Base-by-base conservation (phyloP, 1,140 invertebrate genomes). In the Cyphomyrmex costatus region DNA sequence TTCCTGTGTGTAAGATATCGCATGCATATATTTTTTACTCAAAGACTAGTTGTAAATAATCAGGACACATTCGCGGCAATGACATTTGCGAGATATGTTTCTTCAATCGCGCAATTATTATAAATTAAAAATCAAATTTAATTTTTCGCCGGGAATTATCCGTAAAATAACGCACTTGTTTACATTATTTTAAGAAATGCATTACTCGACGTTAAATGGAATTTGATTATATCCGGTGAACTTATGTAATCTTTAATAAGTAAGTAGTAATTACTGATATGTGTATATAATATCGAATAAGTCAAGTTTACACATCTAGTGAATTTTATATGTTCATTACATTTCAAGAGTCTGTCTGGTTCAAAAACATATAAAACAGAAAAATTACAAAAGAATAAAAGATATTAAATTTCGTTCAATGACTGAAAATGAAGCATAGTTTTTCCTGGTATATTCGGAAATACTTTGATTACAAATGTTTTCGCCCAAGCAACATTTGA, bases 11-110 rank as follows among this genome's bases (percentile, higher is more conserved):
- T n/a, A n/a, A 53, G 2, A 61, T 77, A 77, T 60, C 21, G n/a
- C 33, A 60, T 16, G 21, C 33, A n/a, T 42, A 19, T 0, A 1
- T 16, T 60, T 61, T 78, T 65, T 49, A 46, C 14, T 63, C 42
- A 7, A 51, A 14, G 5, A 21, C 12, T 46, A 19, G 24, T 65
- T 49, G 42, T 27, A 49, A 42, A 60, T 10, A 27, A 24, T 19
- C 8, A 14, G 42, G 7, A n/a, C 12, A 42, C 7, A 42, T 60
- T 61, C 24, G 21, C 21, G 16, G 3, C 56, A 42, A 33, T 77
- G 53, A 77, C 33, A 77, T 77, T 77, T 77, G 21, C 53, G 14
- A 58, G 21, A 71, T 21, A 8, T 12, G 12, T 1, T 58, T 61
- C 61, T 16, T 42, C 33, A 61, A 76, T 36, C 14, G 8, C 21